Evolutionary conservation across 2,797 vertebrate species (phyloP).

Genomic region (Pelobates cultripes): DNA sequence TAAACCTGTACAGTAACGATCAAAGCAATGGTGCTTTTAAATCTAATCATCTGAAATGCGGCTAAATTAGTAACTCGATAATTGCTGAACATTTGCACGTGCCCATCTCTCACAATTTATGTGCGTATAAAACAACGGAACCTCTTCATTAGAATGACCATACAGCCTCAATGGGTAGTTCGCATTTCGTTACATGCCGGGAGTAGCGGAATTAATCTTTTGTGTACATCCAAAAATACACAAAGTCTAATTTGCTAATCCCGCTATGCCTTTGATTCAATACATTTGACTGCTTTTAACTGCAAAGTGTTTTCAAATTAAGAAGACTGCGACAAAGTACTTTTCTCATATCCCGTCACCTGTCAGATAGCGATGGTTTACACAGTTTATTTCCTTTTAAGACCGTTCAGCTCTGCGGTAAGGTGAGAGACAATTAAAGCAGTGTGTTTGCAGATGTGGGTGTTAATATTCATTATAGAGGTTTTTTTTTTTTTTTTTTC

Average conservation of each 20-base stretch:
- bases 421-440: slow-evolving; percentile 26
- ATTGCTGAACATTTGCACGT: too few species aligned
- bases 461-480: too few species aligned
- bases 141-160: too few species aligned
- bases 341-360: slow-evolving; percentile 22
- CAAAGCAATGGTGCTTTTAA: too few species aligned
- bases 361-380: neutral
- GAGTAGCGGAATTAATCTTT: neutral
- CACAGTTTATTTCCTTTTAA: neutral
- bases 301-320: too few species aligned
- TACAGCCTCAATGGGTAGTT: neutral
- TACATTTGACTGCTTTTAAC: too few species aligned
- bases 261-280: neutral
- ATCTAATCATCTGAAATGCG: too few species aligned
- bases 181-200: neutral
- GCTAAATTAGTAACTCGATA: too few species aligned
- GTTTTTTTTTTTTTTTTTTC: too few species aligned
- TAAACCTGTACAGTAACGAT: too few species aligned
- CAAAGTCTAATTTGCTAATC: slow-evolving; percentile 6
- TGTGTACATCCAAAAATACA: slow-evolving; percentile 16
- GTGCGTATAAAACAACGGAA: too few species aligned
- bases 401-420: neutral
- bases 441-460: neutral
- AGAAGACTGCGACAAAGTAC: neutral
- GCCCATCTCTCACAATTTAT: too few species aligned